Base-by-base conservation (phyloP, 2,888 invertebrate genomes). In the Colletes collaris region DNA sequence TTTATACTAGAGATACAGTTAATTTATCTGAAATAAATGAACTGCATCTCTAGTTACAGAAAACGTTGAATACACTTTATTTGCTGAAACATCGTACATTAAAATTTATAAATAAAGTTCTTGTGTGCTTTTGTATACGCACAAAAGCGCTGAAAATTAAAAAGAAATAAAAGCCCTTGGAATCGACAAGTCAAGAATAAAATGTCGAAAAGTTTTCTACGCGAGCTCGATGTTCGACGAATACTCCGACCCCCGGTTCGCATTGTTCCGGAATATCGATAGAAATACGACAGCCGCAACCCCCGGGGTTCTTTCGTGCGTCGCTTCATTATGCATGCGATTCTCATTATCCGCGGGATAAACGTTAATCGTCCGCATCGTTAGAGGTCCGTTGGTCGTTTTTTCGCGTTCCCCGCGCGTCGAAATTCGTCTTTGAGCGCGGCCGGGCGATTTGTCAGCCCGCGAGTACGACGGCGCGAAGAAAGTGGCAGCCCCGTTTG, bases 321-420 rank as follows among this genome's bases (percentile, higher is more conserved):
- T 35, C 71, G 64, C 71, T 72, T 79, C 66, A 66, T 79, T 79
- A 76, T 79, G 70, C 76, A 65, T 65, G 74, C 77, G 55, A 65
- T 59, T 71, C 76, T 67, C 73, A 66, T 76, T 79, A 76, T 66
- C 58, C 60, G 62, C 13, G 44, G 69, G 66, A 69, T 66, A 65
- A 70, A 66, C 79, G 69, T 76, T 79, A 79, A 79, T 76, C 69
- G 76, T 46, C 66, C 56, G 52, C 70, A 52, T 76, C 76, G 66
- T 79, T 74, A 65, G 55, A 37, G 55, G 19, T 13, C 7, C 60
- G 40, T 13, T 46, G 7, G 49, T 59, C 13, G 44, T 27, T 44
- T 74, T 69, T 58, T 50, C 40, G 0, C 11, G 8, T 46, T 16
- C 53, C 3, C 11, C 49, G 35, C 19, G 40, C 27, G 27, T 66